Evolutionary conservation across 2,113 vertebrate genomes (phyloP).

Genomic region (Bos javanicus): DNA sequence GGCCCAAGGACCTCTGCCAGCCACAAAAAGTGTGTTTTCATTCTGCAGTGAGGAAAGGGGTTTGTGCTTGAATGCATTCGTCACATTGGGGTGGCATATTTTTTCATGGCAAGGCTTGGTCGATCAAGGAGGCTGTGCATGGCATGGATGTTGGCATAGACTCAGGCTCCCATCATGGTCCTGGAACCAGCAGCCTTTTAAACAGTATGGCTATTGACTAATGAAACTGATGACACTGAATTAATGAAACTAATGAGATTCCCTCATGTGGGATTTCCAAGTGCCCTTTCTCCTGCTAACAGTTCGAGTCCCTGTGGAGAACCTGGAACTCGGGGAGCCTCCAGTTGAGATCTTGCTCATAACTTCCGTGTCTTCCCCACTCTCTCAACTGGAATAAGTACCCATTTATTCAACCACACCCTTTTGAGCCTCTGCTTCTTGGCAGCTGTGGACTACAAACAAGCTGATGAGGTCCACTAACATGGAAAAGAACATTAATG

Average conservation of each 20-base stretch:
- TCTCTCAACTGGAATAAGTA: neutral
- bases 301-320: neutral
- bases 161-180: rapidly evolving
- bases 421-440: neutral
- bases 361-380: rapidly evolving
- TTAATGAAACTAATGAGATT: neutral
- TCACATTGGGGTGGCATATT: rapidly evolving
- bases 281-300: neutral
- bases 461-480: neutral
- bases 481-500: neutral
- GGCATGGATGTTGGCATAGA: neutral
- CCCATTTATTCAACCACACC: neutral
- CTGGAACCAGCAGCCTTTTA: too few species aligned
- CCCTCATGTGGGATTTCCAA: neutral
- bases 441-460: rapidly evolving
- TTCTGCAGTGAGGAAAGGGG: rapidly evolving
- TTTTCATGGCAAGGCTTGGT: neutral
- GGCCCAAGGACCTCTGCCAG: neutral
- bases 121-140: rapidly evolving
- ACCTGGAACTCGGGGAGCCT: neutral
- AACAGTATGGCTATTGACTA: neutral
- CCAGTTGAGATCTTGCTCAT: too few species aligned
- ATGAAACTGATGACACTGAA: neutral
- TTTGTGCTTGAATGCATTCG: neutral
- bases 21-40: rapidly evolving